Percentiles rank a stretch among this genome's conserved stretches.
These are phyloP conservation scores for Vireo altiloquus DNA, from an alignment of 2,113 vertebrate species.

Conservation along the genomic window DNA sequence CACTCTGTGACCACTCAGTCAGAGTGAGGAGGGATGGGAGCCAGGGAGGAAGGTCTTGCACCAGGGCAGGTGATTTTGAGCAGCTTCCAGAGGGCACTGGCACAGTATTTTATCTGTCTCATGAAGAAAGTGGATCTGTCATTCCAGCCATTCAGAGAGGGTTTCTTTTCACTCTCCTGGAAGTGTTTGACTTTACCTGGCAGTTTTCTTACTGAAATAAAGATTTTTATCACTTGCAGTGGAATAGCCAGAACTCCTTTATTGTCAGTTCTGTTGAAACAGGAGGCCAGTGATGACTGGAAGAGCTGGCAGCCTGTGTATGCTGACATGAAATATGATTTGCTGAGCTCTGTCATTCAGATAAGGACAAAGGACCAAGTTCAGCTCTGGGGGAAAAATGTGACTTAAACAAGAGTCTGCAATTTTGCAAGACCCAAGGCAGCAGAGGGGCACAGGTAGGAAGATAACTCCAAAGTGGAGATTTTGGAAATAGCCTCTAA, in stretches of 20 bases:
- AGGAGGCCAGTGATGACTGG: neutral
- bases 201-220: neutral
- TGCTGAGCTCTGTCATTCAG: neutral
- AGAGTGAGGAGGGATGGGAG: neutral
- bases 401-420: neutral
- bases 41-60: neutral
- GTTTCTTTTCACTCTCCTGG: slow-evolving; percentile 29
- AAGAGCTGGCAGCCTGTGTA: neutral
- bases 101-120: neutral
- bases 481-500: neutral
- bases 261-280: neutral
- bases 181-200: slow-evolving; percentile 6
- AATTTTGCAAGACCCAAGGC: neutral
- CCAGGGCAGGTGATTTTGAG: neutral
- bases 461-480: neutral
- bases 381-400: neutral
- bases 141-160: neutral
- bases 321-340: neutral
- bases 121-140: slow-evolving; percentile 39
- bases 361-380: neutral
- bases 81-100: neutral
- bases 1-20: neutral
- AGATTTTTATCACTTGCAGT: slow-evolving; percentile 1
- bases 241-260: neutral
- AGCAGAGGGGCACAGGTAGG: rapidly evolving